Percentiles rank a stretch among this genome's conserved stretches.
These are phyloP conservation scores for Zaprionus tsacasi DNA, from an alignment of 1,140 invertebrate species.

Conservation along the genomic window DNA sequence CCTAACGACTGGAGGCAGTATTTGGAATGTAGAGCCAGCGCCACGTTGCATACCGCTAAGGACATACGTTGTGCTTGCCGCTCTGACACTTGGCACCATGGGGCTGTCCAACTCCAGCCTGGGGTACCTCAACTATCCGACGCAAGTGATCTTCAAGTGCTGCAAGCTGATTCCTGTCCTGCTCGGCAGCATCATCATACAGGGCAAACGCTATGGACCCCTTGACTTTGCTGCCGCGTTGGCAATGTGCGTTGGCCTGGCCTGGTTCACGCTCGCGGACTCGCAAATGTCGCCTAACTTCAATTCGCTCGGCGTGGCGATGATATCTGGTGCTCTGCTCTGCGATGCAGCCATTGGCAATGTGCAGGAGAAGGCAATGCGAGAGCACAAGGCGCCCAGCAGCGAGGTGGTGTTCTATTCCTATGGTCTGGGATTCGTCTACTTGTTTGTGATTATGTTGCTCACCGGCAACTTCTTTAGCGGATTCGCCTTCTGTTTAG, in stretches of 20 bases:
- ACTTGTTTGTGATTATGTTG: conserved; percentile 91
- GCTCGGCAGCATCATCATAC: conserved; percentile 95
- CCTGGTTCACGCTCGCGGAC: conserved; percentile 96
- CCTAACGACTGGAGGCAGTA: conserved; percentile 27
- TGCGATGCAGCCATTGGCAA: conserved; percentile 98
- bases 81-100: conserved; percentile 97
- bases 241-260: conserved; percentile 95
- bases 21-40: conserved; percentile 85
- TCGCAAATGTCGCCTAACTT: conserved; percentile 95
- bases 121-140: conserved; percentile 98
- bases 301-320: conserved; percentile 91
- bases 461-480: conserved; percentile 90
- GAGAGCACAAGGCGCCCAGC: conserved; percentile 91
- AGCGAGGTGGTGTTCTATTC: conserved; percentile 97
- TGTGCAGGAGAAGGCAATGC: conserved; percentile 97
- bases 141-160: conserved; percentile 97
- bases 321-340: conserved; percentile 94
- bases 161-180: conserved; percentile 98
- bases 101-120: conserved; percentile 97
- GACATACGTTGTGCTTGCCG: conserved; percentile 92
- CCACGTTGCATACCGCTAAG: conserved; percentile 91
- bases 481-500: conserved; percentile 91
- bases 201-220: conserved; percentile 93
- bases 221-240: conserved; percentile 93
- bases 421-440: conserved; percentile 94